Conservation (phyloP, 2,113 vertebrate genomes). For the Edolisoma coerulescens region DNA sequence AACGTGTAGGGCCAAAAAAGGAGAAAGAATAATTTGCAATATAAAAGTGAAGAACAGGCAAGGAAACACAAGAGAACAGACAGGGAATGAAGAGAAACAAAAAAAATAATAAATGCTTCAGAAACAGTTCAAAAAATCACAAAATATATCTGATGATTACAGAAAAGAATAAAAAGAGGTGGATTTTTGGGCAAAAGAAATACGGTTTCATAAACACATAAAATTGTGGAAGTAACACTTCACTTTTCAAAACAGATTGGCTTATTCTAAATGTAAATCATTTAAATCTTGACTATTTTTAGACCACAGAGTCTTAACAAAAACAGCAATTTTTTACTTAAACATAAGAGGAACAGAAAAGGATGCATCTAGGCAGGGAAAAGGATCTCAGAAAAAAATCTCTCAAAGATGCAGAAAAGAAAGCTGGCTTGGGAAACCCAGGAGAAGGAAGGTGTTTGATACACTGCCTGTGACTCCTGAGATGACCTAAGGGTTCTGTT, state of each 20-base stretch:
- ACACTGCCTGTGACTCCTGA: neutral
- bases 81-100: neutral
- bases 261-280: neutral
- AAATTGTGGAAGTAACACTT: neutral
- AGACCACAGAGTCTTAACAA: neutral
- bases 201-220: neutral
- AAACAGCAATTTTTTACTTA: neutral
- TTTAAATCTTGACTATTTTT: neutral
- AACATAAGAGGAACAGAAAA: neutral
- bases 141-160: neutral
- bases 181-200: neutral
- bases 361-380: neutral
- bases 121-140: neutral
- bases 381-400: neutral
- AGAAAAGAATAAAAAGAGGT: neutral
- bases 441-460: slow-evolving; percentile 7
- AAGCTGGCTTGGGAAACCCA: neutral
- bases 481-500: slow-evolving; percentile 8
- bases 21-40: neutral
- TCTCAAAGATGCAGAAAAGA: neutral
- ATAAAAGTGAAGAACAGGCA: neutral
- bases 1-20: neutral
- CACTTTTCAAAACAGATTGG: neutral
- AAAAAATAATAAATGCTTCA: neutral
- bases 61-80: neutral